Evolutionary conservation across 1,140 invertebrate species (phyloP), one percentile per base, ranked within the genome.

Genomic region (Zaprionus ornatus): DNA sequence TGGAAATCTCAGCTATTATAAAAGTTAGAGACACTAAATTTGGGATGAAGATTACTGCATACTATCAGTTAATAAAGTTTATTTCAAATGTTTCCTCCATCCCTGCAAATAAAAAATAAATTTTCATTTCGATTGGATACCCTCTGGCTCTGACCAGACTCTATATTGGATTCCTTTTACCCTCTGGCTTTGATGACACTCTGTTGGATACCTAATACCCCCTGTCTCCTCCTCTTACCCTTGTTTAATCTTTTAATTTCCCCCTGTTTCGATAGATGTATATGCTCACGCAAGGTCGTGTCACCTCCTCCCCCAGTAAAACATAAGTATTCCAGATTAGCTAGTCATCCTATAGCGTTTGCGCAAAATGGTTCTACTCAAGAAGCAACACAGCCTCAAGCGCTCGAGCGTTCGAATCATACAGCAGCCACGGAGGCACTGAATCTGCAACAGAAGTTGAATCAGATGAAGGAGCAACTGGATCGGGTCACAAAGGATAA

Each of bases 401-500:
- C n/a, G n/a, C 42, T 94, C 94, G 80, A 65, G 93, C 72, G 94
- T n/a, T 95, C 96, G 1, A 95, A 95, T 81, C 95, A 95, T 67
- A 96, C 95, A 2, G 94, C 95, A 0, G 94, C 95, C 21, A 95
- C 95, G 6, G 95, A 96, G 91, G 95, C 95, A 4, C 92, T 96
- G 19, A 96, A 96, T 90, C 90, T 97, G 12, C 96, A 97, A 82
- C 96, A 97, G 88, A 97, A 97, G 93, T 94, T 97, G 12, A 96
- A 97, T 82, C 97, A 98, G 79, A 93, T 98, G 48, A 96, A 97
- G 73, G 94, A 95, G 66, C 94, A 95, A 76, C 93, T 97, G 62
- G 97, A 98, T 86, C 96, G 97, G 77, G 93, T 97, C 13, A 95
- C 94, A 80, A 95, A 96, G 73, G 97, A 98, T 82, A 98, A 97